Conservation (phyloP, 2,113 vertebrate genomes). For the Festucalex cinctus region DNA sequence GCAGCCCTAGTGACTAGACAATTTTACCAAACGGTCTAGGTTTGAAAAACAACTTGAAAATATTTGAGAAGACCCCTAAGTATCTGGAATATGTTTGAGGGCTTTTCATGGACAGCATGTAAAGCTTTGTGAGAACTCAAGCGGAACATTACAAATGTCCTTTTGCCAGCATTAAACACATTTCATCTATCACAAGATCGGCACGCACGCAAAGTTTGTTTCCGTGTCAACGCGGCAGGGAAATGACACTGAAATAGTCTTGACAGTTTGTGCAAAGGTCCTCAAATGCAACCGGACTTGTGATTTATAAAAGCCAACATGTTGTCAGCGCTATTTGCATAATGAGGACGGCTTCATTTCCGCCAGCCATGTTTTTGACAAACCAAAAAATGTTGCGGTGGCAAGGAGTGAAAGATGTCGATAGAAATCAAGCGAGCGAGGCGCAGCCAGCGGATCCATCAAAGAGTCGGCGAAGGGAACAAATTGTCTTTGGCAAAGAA, state of each 20-base stretch:
- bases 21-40: too few relatives aligned
- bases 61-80: too few relatives aligned
- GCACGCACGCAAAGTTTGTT: neutral
- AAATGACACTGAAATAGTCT: slow-evolving; percentile 80
- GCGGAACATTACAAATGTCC: neutral
- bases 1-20: too few relatives aligned
- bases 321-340: slow-evolving; percentile 95
- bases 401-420: slow-evolving; percentile 78
- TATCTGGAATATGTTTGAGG: neutral
- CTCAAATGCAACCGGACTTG: slow-evolving; percentile 95
- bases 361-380: slow-evolving; percentile 86
- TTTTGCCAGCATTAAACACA: neutral
- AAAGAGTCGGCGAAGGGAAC: slow-evolving; percentile 71
- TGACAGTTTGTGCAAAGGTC: slow-evolving; percentile 92
- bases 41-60: too few relatives aligned
- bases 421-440: slow-evolving; percentile 78
- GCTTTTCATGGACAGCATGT: neutral
- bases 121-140: neutral
- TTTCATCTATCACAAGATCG: neutral
- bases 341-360: slow-evolving; percentile 91
- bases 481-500: slow-evolving; percentile 68
- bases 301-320: slow-evolving; percentile 95
- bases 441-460: slow-evolving; percentile 75
- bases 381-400: slow-evolving; percentile 75
- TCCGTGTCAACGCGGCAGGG: neutral